Evolutionary conservation across 2,113 vertebrate species (phyloP), one percentile per base, ranked within the genome.

Genomic region (Heterotilapia buettikoferi): DNA sequence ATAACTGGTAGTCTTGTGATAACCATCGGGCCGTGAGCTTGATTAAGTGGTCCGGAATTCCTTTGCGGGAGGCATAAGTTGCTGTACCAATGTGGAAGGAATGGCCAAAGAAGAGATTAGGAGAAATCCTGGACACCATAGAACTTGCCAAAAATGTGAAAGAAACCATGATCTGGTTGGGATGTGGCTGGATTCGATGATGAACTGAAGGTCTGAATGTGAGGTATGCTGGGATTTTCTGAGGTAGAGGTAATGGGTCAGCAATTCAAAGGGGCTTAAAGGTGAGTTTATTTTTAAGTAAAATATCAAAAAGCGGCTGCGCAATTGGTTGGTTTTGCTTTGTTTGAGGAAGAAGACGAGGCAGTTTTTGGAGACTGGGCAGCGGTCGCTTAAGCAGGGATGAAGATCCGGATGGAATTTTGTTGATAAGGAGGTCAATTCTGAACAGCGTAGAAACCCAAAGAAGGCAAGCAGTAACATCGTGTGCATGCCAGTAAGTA

Each of bases 301-400:
- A 6, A 63, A 63, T 11, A 63, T 36, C 3, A 19, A 63, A 63
- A 63, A 14, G 31, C 2, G 2, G 31, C 29, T 36, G 31, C 6
- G 9, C 29, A 3, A 0, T 19, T 33, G 29, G 29, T 6, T 63
- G 29, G 29, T 63, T 63, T 63, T 63, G 9, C 31, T 63, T 36
- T 19, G 16, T 33, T 0, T 63, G 16, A 63, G 1, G 16, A 16
- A 63, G 8, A 63, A 33, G 5, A 19, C 2, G 1, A 36, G 10
- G 31, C 31, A 63, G 31, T 0, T 33, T 63, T 63, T 10, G 31
- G 14, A 9, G 57, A 61, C 26, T 61, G 26, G 14, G 57, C 1
- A 14, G 14, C 5, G 3, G 16, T 63, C 6, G 5, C 26, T 33
- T 2, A 61, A 31, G 57, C 26, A 10, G 2, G 2, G 29, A 33